These are phyloP conservation scores for Eudorcas thomsonii DNA, from an alignment of 2,113 vertebrate genomes.

Conservation along the genomic window DNA sequence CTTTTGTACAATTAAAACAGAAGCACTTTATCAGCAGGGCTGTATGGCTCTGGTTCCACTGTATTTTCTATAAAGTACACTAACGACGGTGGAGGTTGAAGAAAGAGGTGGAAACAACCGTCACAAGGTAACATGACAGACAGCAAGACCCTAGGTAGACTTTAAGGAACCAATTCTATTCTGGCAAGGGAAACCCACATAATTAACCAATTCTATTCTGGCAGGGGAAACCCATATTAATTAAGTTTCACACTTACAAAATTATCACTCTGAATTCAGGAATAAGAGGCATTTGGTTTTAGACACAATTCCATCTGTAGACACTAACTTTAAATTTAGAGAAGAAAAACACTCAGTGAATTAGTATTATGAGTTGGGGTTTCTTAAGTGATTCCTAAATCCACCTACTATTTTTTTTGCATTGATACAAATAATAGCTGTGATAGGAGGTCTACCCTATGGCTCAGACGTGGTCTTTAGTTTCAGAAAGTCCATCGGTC, in stretches of 20 bases:
- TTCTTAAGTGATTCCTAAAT: constrained; percentile 67
- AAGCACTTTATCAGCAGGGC: constrained; percentile 20
- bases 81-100: not conserved
- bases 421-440: constrained; percentile 70
- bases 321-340: constrained; percentile 65
- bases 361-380: constrained; percentile 55
- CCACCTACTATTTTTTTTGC: constrained; percentile 64
- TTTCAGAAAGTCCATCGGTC: constrained; percentile 96
- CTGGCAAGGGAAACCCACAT: constrained; percentile 22
- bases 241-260: constrained; percentile 62
- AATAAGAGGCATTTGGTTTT: constrained; percentile 62
- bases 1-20: constrained; percentile 54
- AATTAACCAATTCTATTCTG: constrained; percentile 56
- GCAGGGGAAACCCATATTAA: constrained; percentile 24
- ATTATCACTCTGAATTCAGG: constrained; percentile 61
- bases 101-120: constrained; percentile 29
- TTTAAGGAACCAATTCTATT: constrained; percentile 54
- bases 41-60: constrained; percentile 24
- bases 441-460: not conserved
- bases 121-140: constrained; percentile 32
- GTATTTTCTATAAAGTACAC: constrained; percentile 14
- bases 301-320: constrained; percentile 50
- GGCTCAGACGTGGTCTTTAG: not conserved
- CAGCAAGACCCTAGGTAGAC: constrained; percentile 37
- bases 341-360: constrained; percentile 66